phyloP scores from a whole-genome alignment of 2,888 invertebrate genomes.

The Elegia similella region DNA sequence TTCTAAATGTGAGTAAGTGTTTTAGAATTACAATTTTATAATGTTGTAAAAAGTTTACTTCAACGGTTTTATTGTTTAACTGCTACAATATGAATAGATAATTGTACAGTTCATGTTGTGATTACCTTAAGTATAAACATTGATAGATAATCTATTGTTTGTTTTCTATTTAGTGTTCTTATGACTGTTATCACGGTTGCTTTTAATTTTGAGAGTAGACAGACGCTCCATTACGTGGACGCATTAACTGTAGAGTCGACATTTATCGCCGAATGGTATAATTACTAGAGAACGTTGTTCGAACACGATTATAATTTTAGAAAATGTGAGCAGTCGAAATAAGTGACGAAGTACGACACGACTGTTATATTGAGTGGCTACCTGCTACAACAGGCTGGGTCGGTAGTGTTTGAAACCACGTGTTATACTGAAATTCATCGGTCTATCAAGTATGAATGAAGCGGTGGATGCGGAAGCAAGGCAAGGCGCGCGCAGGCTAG shows the following conservation, averaged over 20 bases:
- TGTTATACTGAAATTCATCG: slow-evolving; percentile 21
- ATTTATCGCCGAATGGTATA: background rate
- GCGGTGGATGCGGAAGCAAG: slow-evolving; percentile 15
- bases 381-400: slow-evolving; percentile 8
- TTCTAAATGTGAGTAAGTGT: slow-evolving; percentile 14
- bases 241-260: background rate
- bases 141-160: background rate
- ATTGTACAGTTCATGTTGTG: no score
- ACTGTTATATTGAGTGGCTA: slow-evolving; percentile 15
- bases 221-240: background rate
- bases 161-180: background rate
- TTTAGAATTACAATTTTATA: background rate
- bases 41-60: no score
- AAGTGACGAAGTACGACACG: slow-evolving; percentile 20
- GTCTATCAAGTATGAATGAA: slow-evolving; percentile 27
- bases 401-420: slow-evolving; percentile 20
- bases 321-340: slow-evolving; percentile 25
- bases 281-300: slow-evolving; percentile 23
- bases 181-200: background rate
- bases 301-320: slow-evolving; percentile 31
- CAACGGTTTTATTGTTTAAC: no score
- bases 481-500: slow-evolving; percentile 11
- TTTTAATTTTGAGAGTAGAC: background rate
- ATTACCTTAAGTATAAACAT: background rate
- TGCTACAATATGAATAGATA: no score